A percentile compares a stretch with the other conserved stretches of the same genome.
These are phyloP conservation scores for Tachystola acroxantha DNA, from an alignment of 2,888 invertebrate genomes.

Conservation along the genomic window DNA sequence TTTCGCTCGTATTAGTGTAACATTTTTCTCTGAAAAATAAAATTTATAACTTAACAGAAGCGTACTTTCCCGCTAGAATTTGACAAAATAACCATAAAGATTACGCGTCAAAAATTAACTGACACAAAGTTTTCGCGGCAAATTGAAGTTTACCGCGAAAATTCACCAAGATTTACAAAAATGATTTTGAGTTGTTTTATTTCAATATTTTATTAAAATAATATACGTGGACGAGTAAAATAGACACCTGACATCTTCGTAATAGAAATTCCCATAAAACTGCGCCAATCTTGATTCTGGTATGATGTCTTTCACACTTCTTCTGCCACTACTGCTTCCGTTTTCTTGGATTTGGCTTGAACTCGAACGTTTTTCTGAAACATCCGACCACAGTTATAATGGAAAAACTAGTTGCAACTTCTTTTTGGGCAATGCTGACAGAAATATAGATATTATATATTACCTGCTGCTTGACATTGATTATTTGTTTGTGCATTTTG, in stretches of 20 bases:
- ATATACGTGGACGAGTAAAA: slow-evolving; percentile 5
- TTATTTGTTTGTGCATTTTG: slow-evolving; percentile 44
- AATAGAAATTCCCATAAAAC: slow-evolving; percentile 78
- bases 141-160: neutral
- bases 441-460: slow-evolving; percentile 10
- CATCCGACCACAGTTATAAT: neutral
- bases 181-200: slow-evolving; percentile 1
- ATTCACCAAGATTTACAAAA: slow-evolving; percentile 2
- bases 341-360: slow-evolving; percentile 55
- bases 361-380: slow-evolving; percentile 42
- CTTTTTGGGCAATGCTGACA: neutral
- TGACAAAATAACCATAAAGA: slow-evolving; percentile 3
- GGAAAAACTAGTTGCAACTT: neutral
- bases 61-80: slow-evolving; percentile 4
- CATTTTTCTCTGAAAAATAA: slow-evolving; percentile 58
- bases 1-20: slow-evolving; percentile 56
- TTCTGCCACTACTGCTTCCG: slow-evolving; percentile 47
- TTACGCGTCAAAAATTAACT: slow-evolving; percentile 7
- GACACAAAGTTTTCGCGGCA: neutral
- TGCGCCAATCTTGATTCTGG: slow-evolving; percentile 80
- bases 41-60: slow-evolving; percentile 3
- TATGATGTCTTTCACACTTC: slow-evolving; percentile 80
- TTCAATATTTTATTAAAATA: slow-evolving; percentile 1
- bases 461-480: slow-evolving; percentile 58
- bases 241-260: slow-evolving; percentile 58